Conservation (phyloP, 2,888 invertebrate species). For the Muschampia plurimacula region DNA sequence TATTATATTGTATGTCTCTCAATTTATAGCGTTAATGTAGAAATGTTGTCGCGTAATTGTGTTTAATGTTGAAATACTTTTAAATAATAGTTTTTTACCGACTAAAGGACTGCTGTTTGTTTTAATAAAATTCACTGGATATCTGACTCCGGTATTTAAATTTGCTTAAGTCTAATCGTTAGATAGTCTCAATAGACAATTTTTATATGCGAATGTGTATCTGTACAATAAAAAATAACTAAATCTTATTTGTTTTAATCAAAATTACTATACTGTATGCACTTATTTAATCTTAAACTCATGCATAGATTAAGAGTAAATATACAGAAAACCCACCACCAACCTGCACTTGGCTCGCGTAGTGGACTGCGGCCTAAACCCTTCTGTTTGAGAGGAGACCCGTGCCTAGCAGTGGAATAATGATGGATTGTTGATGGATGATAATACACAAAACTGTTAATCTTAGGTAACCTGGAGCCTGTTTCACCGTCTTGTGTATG, state of each 20-base stretch:
- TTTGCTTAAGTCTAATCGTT: conserved; percentile 70
- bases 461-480: too few relatives aligned
- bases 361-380: too few relatives aligned
- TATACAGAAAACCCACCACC: too few relatives aligned
- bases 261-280: too few relatives aligned
- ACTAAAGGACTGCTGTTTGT: conserved; percentile 42
- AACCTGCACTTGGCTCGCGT: too few relatives aligned
- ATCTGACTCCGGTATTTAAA: conserved; percentile 50
- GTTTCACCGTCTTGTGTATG: too few relatives aligned
- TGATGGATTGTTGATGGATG: too few relatives aligned
- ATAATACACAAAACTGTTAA: too few relatives aligned
- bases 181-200: conserved; percentile 75
- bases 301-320: too few relatives aligned
- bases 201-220: conserved; percentile 76
- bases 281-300: too few relatives aligned
- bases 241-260: conserved; percentile 33
- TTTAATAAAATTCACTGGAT: conserved; percentile 50
- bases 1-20: conserved; percentile 32
- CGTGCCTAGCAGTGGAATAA: too few relatives aligned
- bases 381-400: too few relatives aligned
- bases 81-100: conserved; percentile 28
- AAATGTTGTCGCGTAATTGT: conserved; percentile 13
- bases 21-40: conserved; percentile 23
- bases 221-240: conserved; percentile 72
- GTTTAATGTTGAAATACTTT: conserved; percentile 24